Evolutionary conservation across 2,888 invertebrate genomes (phyloP).

Genomic region (Brenthis ino): DNA sequence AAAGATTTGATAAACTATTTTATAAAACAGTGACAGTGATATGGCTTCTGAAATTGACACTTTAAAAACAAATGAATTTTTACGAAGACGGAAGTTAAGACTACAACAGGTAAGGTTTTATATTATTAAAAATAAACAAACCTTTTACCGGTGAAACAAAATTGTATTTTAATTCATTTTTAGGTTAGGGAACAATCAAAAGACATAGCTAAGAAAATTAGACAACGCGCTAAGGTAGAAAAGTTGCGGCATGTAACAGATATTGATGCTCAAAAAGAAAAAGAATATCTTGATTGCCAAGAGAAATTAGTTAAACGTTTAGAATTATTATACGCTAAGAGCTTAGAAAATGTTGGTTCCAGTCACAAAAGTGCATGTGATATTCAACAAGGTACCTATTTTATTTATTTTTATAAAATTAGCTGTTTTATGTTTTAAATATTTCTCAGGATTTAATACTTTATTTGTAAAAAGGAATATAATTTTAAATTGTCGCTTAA

Average conservation of each 20-base stretch:
- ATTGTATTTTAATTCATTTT: constrained; percentile 43
- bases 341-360: constrained; percentile 63
- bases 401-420: background rate
- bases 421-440: too few relatives aligned
- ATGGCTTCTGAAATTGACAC: constrained; percentile 71
- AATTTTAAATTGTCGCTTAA: too few relatives aligned
- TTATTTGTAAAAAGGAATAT: too few relatives aligned
- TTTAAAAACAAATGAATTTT: constrained; percentile 76
- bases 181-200: constrained; percentile 80
- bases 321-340: constrained; percentile 62
- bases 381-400: constrained; percentile 49
- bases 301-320: constrained; percentile 66
- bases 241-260: constrained; percentile 60
- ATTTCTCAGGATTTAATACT: too few relatives aligned
- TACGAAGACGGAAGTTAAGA: constrained; percentile 71
- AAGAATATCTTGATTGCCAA: constrained; percentile 65
- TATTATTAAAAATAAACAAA: constrained; percentile 25
- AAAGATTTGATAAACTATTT: background rate
- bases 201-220: constrained; percentile 74
- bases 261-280: constrained; percentile 62
- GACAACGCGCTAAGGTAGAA: constrained; percentile 71
- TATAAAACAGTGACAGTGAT: constrained; percentile 44
- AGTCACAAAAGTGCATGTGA: constrained; percentile 64
- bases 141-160: constrained; percentile 4
- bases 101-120: constrained; percentile 69